phyloP scores from a whole-genome alignment of 1,140 invertebrate genomes.

The Drosophila bifasciata region DNA sequence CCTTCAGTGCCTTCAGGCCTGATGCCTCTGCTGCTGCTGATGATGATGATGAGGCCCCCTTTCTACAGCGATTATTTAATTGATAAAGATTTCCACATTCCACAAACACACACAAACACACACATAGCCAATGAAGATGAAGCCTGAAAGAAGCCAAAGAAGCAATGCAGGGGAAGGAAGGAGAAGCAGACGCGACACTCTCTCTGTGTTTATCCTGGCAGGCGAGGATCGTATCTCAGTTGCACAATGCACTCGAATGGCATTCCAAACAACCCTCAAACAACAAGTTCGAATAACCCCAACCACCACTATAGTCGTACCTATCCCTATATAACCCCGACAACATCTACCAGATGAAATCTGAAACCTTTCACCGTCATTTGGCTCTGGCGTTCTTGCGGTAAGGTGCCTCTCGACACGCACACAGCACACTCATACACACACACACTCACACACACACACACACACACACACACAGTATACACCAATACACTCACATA shows the following conservation, averaged over 20 bases:
- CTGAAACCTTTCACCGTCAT: constrained; percentile 71
- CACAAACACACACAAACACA: too few species aligned
- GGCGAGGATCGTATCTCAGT: constrained; percentile 69
- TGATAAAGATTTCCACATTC: constrained; percentile 81
- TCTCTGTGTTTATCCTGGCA: constrained; percentile 67
- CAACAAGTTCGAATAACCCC: background rate
- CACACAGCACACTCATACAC: constrained; percentile 21
- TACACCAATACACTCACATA: constrained; percentile 25
- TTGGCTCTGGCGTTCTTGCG: constrained; percentile 46
- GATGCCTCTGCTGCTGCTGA: constrained; percentile 18
- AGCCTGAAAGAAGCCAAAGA: constrained; percentile 62
- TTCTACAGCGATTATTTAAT: constrained; percentile 70
- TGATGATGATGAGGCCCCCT: constrained; percentile 27
- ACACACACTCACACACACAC: constrained; percentile 22
- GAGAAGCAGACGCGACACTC: constrained; percentile 19
- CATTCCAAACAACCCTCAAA: too few species aligned
- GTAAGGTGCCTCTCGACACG: constrained; percentile 46
- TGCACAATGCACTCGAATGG: constrained; percentile 61
- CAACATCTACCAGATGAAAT: constrained; percentile 60
- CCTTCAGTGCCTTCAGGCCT: constrained; percentile 29
- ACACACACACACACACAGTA: constrained; percentile 8
- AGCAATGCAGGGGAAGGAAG: constrained; percentile 19
- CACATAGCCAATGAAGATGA: background rate
- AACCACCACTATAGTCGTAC: constrained; percentile 9
- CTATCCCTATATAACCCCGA: too few species aligned